phyloP scores from a whole-genome alignment of 2,888 invertebrate genomes.

The Eulithis testata region DNA sequence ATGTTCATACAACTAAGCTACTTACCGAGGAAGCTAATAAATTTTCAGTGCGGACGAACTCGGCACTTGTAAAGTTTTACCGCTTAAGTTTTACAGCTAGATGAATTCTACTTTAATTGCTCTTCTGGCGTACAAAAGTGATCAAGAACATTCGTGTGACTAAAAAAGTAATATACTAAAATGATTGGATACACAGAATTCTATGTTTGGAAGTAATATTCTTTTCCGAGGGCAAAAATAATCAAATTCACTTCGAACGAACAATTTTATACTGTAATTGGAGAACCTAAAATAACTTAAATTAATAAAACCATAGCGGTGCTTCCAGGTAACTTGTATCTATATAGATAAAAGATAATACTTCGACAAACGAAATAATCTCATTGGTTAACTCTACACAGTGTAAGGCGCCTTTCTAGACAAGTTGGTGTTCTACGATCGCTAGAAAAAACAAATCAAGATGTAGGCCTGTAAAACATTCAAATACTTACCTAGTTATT shows the following conservation, averaged over 20 bases:
- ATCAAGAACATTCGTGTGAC: not conserved
- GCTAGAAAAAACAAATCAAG: no score
- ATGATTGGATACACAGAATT: not conserved
- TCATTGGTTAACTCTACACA: no score
- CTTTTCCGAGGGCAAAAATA: not conserved
- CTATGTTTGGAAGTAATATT: not conserved
- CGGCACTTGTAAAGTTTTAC: conserved; percentile 4
- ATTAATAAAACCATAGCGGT: not conserved
- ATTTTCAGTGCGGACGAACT: conserved; percentile 7
- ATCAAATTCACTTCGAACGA: not conserved
- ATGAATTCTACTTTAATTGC: conserved; percentile 4
- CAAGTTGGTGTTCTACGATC: no score
- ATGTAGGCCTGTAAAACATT: no score
- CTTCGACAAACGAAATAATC: no score
- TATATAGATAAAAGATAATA: no score
- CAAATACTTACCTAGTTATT: no score
- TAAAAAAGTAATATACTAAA: no score
- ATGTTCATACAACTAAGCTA: not conserved
- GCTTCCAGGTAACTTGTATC: not conserved
- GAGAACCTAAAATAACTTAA: not conserved
- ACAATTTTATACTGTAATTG: not conserved
- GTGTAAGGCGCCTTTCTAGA: no score
- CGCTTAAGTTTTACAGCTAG: conserved; percentile 9
- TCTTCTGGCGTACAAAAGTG: not conserved
- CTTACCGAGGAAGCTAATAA: not conserved